A percentile compares a stretch with the other conserved stretches of the same genome.
These are phyloP conservation scores for Aspidiotus rigidus DNA, from an alignment of 2,888 invertebrate genomes.

Conservation along the genomic window DNA sequence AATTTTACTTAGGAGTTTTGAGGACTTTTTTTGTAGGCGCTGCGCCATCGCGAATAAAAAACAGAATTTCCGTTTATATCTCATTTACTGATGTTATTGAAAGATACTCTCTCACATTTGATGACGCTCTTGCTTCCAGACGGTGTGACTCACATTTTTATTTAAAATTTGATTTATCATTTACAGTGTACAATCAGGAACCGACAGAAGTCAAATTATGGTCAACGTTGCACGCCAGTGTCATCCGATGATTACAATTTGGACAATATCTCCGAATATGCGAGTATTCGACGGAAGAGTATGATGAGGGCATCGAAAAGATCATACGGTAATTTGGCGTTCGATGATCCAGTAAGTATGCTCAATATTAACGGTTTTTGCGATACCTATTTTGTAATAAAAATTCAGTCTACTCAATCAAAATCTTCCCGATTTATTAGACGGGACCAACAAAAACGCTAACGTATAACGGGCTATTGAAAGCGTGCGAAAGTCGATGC, in stretches of 20 bases:
- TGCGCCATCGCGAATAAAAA: not conserved
- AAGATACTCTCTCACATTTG: too few relatives aligned
- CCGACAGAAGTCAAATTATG: slow-evolving; percentile 70
- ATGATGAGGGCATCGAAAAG: slow-evolving; percentile 65
- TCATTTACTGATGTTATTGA: not conserved
- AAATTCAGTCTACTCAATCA: too few relatives aligned
- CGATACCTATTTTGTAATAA: too few relatives aligned
- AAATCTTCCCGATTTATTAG: not conserved
- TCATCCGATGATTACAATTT: slow-evolving; percentile 80
- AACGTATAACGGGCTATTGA: slow-evolving; percentile 17
- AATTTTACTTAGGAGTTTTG: too few relatives aligned
- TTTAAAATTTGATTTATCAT: slow-evolving; percentile 7
- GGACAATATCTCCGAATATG: slow-evolving; percentile 74
- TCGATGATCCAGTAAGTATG: slow-evolving; percentile 67
- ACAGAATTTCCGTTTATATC: not conserved
- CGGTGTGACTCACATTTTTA: too few relatives aligned
- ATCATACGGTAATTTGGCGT: slow-evolving; percentile 83
- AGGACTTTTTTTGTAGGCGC: too few relatives aligned
- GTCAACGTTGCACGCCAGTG: slow-evolving; percentile 78
- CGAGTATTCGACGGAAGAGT: slow-evolving; percentile 61
- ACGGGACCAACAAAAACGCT: slow-evolving; percentile 22
- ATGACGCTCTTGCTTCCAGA: too few relatives aligned
- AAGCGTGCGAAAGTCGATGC: slow-evolving; percentile 51
- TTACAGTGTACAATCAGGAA: slow-evolving; percentile 52
- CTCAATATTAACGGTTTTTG: too few relatives aligned